Evolutionary conservation across 1,140 invertebrate species (phyloP).

Genomic region (Drosophila ananassae): DNA sequence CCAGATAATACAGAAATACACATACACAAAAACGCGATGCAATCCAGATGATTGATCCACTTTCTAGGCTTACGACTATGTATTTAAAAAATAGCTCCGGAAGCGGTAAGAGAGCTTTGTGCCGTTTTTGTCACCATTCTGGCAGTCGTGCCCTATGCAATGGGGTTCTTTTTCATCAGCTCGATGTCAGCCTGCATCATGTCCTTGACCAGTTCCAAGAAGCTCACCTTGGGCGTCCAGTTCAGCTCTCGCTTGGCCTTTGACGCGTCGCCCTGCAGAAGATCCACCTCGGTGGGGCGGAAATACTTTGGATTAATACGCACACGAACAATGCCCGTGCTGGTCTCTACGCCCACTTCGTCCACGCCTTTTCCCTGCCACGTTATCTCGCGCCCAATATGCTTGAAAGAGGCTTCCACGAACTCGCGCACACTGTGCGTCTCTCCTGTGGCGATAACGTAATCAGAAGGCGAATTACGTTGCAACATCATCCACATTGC

Average conservation of each 20-base stretch:
- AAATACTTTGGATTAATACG: slow-evolving; percentile 97
- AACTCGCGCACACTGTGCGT: slow-evolving; percentile 98
- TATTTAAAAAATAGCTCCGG: slow-evolving; percentile 34
- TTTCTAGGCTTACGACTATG: slow-evolving; percentile 51
- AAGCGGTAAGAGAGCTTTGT: slow-evolving; percentile 59
- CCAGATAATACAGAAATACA: slow-evolving; percentile 47
- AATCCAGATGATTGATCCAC: slow-evolving; percentile 40
- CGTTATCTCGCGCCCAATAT: slow-evolving; percentile 89
- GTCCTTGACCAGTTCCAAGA: slow-evolving; percentile 95
- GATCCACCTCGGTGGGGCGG: slow-evolving; percentile 98
- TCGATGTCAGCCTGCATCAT: slow-evolving; percentile 98
- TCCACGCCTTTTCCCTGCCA: slow-evolving; percentile 95
- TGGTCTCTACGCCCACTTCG: slow-evolving; percentile 95
- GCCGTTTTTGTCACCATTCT: slow-evolving; percentile 39
- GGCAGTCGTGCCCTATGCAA: slow-evolving; percentile 86
- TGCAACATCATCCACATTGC: slow-evolving; percentile 99
- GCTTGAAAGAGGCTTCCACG: slow-evolving; percentile 95
- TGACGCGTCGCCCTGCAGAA: slow-evolving; percentile 94
- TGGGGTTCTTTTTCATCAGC: slow-evolving; percentile 96
- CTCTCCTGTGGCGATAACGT: slow-evolving; percentile 98
- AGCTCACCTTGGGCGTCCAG: slow-evolving; percentile 94
- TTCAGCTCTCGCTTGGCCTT: slow-evolving; percentile 94
- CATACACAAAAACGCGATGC: slow-evolving; percentile 24
- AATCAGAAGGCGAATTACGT: slow-evolving; percentile 95
- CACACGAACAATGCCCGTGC: slow-evolving; percentile 92